Evolutionary conservation across 2,113 vertebrate species (phyloP), one percentile per base, ranked within the genome.

Genomic region (Rhodinocichla rosea): DNA sequence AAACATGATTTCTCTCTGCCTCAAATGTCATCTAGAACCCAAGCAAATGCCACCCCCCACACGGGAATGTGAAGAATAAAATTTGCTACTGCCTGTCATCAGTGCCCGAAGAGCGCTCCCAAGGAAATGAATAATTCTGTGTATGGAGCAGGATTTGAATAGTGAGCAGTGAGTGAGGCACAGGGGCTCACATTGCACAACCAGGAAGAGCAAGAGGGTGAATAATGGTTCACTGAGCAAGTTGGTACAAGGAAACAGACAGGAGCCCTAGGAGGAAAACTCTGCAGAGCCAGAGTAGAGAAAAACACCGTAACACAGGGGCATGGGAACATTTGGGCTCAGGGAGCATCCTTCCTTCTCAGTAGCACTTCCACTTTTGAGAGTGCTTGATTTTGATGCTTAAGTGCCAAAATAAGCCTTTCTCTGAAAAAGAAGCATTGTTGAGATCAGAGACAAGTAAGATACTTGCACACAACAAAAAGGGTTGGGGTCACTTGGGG

Each of bases 71-170:
- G 77, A 75, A 55, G 87, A 92, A 84, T 79, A 64, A 77, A 64
- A 87, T 92, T 57, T 22, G 12, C 83, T 79, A 24, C 17, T 64
- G 40, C 56, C 77, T 82, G 73, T 91, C 89, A 84, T 52, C 59
- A 15, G 52, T 56, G 83, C 83, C 76, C 3, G 3, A 15, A 55
- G 86, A 95, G 85, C 21, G 12, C 74, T 79, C 65, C 11, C 64
- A 73, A 94, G 93, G 94, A 92, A 94, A 71, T 94, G 94, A 96
- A 94, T 91, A 96, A 95, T 89, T 87, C 89, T 57, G 83, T 64
- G 89, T 82, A 87, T 0, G 0, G n/a, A 56, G 94, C 86, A 92
- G 80, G 84, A 40, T 93, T 86, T 83, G 69, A 87, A 67, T 15
- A 67, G 64, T 1, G 47, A 21, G 44, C 94, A 76, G 74, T 50